Conservation (phyloP, 2,888 invertebrate genomes). For the Isotomurus palustris region DNA sequence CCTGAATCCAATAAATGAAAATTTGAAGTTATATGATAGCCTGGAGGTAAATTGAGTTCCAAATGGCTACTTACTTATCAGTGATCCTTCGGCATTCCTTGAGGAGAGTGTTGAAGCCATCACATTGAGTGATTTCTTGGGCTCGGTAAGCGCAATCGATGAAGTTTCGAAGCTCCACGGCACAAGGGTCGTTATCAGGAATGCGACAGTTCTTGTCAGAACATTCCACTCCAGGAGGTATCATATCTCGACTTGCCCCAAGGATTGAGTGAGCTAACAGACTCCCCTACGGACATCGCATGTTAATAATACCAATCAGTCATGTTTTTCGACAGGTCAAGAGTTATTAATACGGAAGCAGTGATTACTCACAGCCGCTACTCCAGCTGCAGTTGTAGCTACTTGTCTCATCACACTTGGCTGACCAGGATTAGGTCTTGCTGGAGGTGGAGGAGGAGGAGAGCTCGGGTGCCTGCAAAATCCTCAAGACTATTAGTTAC, state of each 20-base stretch:
- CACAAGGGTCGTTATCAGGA: conserved; percentile 22
- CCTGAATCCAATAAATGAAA: no score
- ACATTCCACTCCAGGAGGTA: conserved; percentile 6
- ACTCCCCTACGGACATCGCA: conserved; percentile 17
- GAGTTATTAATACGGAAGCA: background rate
- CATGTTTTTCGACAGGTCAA: background rate
- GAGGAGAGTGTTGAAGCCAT: conserved; percentile 27
- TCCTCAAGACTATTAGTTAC: no score
- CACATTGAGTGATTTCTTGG: conserved; percentile 17
- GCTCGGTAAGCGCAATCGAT: conserved; percentile 16
- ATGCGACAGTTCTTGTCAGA: conserved; percentile 1
- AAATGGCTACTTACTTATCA: no score
- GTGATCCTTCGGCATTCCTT: conserved; percentile 25
- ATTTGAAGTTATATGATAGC: no score
- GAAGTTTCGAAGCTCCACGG: conserved; percentile 20
- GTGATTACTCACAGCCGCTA: conserved; percentile 28
- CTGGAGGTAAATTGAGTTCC: no score
- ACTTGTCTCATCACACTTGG: conserved; percentile 20
- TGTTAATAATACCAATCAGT: background rate
- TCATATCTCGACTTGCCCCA: conserved; percentile 10
- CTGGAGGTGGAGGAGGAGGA: background rate
- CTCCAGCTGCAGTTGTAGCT: conserved; percentile 29
- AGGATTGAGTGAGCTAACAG: conserved; percentile 20
- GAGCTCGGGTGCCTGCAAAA: no score
- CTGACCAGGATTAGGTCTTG: background rate